A percentile compares a stretch with the other conserved stretches of the same genome.
These are phyloP conservation scores for Brachyrhaphis roseni DNA, from an alignment of 2,797 vertebrate species.

Conservation along the genomic window DNA sequence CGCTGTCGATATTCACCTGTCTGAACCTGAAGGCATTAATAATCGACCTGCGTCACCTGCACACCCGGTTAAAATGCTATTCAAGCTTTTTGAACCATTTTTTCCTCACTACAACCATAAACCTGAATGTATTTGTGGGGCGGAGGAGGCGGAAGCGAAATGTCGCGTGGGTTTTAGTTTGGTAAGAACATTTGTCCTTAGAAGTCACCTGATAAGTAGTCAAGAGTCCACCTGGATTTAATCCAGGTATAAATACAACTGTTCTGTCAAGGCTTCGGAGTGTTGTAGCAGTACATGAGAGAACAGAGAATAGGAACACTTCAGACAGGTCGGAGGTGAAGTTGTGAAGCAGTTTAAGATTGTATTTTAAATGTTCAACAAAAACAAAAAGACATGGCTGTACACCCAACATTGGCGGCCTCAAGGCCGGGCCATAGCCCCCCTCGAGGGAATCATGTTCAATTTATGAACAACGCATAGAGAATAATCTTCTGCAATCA, in stretches of 20 bases:
- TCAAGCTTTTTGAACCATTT: background rate
- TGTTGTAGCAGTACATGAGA: background rate
- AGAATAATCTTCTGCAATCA: too few relatives aligned
- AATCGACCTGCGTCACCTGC: constrained; percentile 41
- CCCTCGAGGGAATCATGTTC: too few relatives aligned
- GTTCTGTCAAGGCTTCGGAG: background rate
- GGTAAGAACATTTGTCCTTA: background rate
- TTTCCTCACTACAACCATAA: background rate
- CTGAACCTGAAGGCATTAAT: constrained; percentile 62
- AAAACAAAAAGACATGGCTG: background rate
- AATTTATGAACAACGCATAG: too few relatives aligned
- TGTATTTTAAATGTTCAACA: background rate
- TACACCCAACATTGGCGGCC: too few relatives aligned
- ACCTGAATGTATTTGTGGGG: background rate
- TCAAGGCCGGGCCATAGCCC: too few relatives aligned
- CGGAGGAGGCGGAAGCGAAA: background rate
- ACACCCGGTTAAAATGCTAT: background rate
- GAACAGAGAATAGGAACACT: background rate
- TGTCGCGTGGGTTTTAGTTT: background rate
- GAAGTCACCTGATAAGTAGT: background rate
- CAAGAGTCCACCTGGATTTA: background rate
- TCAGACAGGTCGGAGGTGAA: background rate
- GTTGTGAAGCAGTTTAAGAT: background rate
- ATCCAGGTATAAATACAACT: background rate
- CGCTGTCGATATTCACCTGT: constrained; percentile 79